Evolutionary conservation across 2,113 vertebrate species (phyloP), one percentile per base, ranked within the genome.

Genomic region (Turdus rufiventris): DNA sequence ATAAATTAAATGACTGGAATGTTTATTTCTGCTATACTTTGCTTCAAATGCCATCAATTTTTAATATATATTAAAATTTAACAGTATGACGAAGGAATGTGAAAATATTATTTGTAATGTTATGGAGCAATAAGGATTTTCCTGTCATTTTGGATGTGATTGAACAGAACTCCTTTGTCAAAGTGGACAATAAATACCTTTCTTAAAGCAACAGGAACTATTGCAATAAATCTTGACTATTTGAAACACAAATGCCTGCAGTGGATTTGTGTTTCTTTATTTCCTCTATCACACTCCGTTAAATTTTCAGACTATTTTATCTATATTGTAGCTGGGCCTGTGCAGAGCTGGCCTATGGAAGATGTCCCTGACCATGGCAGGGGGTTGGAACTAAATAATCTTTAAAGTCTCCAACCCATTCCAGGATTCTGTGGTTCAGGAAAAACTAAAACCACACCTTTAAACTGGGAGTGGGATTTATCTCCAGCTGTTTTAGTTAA

Each of bases 161-260:
- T 58, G 42, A 65, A 34, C 6, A 63, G 36, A 83, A 15, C 25
- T 17, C 3, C 9, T 42, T 8, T 23, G 47, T 36, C 18, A 36
- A 71, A 89, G 11, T 7, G 14, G 18, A 26, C 11, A 36, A 43
- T 15, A 56, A 80, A 40, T 26, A 28, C 10, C 3, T 40, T 63
- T 34, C 25, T 75, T n/a, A 51, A 68, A 85, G 38, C 0, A 0
- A 53, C 12, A 80, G 51, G 4, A 79, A 1, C 18, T 65, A 2
- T 8, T 3, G 13, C 0, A 42, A 31, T 42, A 58, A n/a, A 61
- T n/a, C 7, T 38, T 56, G 33, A 28, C 10, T 17, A 8, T 23
- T 57, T 45, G 68, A 10, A 38, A 43, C 8, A 16, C 20, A 63
- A 42, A 54, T 54, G 2, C 18, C 61, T 81, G 14, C 17, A 63